Percentiles rank a stretch among this genome's conserved stretches.
Evolutionary conservation across 2,113 vertebrate species (phyloP).

Genomic region (Athene cunicularia): DNA sequence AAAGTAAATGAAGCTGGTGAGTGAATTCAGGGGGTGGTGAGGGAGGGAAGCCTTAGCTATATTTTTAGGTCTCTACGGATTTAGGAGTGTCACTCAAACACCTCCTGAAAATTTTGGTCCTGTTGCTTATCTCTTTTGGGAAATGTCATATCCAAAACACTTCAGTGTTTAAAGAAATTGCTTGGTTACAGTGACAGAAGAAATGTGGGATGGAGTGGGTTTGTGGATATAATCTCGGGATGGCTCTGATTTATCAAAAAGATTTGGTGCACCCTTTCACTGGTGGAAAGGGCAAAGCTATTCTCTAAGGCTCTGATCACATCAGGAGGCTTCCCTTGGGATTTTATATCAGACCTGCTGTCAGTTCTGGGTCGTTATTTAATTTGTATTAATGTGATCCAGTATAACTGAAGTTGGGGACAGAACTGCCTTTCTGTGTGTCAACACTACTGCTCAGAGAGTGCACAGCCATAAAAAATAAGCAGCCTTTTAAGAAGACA

Average conservation of each 20-base stretch:
- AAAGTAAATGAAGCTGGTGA: background rate
- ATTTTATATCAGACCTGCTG: background rate
- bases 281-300: background rate
- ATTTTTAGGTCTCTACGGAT: background rate
- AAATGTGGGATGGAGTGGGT: background rate
- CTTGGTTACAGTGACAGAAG: background rate
- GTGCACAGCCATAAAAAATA: background rate
- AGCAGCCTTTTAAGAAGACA: slow-evolving; percentile 18
- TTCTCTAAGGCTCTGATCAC: background rate
- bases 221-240: background rate
- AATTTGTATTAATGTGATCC: background rate
- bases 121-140: background rate
- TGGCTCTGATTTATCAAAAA: background rate
- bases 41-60: background rate
- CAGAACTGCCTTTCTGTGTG: background rate
- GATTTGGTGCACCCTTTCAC: background rate
- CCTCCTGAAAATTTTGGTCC: background rate
- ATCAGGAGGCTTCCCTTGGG: background rate
- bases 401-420: background rate
- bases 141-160: background rate
- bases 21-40: background rate
- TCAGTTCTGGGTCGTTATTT: background rate
- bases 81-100: background rate
- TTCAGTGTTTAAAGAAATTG: background rate
- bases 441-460: background rate